These are phyloP conservation scores for Chrysodeixis includens DNA, from an alignment of 2,888 invertebrate genomes.

Conservation along the genomic window DNA sequence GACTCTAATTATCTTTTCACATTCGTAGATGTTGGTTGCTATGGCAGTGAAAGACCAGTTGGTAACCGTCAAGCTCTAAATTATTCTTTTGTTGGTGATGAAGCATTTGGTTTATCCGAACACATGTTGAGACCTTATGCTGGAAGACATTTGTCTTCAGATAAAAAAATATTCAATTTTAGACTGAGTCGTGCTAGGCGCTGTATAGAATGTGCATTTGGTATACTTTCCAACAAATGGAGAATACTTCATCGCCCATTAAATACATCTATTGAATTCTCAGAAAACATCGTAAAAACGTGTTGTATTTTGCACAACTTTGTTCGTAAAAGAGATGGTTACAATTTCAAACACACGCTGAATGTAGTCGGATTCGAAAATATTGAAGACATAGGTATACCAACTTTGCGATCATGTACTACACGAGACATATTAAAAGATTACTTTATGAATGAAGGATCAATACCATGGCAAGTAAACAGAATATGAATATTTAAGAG, in stretches of 20 bases:
- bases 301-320: slow-evolving; percentile 51
- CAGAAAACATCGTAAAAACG: slow-evolving; percentile 44
- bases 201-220: no score
- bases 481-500: slow-evolving; percentile 54
- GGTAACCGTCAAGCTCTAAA: slow-evolving; percentile 45
- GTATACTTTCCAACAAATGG: no score
- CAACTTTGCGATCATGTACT: no score
- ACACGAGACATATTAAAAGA: slow-evolving; percentile 25
- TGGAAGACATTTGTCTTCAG: slow-evolving; percentile 20
- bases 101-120: slow-evolving; percentile 47
- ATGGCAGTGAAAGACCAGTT: slow-evolving; percentile 27
- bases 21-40: no score
- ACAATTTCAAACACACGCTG: slow-evolving; percentile 11
- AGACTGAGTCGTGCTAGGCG: slow-evolving; percentile 8
- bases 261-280: slow-evolving; percentile 40
- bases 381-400: no score
- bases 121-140: slow-evolving; percentile 51
- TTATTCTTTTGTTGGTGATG: slow-evolving; percentile 48
- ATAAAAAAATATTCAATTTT: slow-evolving; percentile 48
- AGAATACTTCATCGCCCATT: slow-evolving; percentile 32
- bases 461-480: slow-evolving; percentile 55
- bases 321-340: slow-evolving; percentile 39
- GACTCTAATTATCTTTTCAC: no score
- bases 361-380: no score
- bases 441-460: slow-evolving; percentile 56